These are phyloP conservation scores for Zaprionus taronus DNA, from an alignment of 1,140 invertebrate species.

Conservation along the genomic window DNA sequence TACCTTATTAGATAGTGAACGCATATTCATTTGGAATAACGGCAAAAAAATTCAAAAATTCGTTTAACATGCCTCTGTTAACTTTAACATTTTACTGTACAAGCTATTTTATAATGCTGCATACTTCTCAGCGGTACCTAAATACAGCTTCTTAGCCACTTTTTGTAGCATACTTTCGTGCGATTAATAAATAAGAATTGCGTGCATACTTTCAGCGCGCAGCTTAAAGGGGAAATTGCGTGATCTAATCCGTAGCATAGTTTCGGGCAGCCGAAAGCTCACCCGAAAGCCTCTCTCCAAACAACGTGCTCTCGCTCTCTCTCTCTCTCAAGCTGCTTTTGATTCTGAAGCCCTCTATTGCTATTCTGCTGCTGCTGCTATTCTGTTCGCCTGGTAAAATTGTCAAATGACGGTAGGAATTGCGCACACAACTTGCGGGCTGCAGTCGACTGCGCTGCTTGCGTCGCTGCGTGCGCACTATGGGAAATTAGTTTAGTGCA, in stretches of 20 bases:
- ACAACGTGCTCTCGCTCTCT: neutral
- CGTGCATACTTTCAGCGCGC: neutral
- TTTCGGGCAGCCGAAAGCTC: constrained; percentile 1
- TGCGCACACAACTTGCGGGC: neutral
- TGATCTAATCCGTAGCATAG: neutral
- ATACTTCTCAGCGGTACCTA: neutral
- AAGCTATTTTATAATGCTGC: neutral
- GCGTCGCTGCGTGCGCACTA: neutral
- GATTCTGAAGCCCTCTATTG: neutral
- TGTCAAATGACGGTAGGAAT: neutral
- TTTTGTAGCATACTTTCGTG: constrained; percentile 12
- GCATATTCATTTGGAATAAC: too few relatives aligned
- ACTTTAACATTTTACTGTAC: too few relatives aligned
- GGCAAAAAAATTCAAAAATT: too few relatives aligned
- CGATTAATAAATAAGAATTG: neutral
- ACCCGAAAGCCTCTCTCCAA: neutral
- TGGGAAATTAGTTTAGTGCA: neutral
- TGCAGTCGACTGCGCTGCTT: neutral
- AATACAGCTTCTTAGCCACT: neutral
- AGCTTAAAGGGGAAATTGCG: neutral
- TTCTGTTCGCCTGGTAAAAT: neutral
- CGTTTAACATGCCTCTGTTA: too few relatives aligned
- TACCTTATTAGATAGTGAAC: too few relatives aligned
- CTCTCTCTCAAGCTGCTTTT: neutral
- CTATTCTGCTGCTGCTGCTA: too few relatives aligned